A percentile compares a stretch with the other conserved stretches of the same genome.
phyloP scores from a whole-genome alignment of 2,797 vertebrate genomes.

The Microhierax caerulescens region DNA sequence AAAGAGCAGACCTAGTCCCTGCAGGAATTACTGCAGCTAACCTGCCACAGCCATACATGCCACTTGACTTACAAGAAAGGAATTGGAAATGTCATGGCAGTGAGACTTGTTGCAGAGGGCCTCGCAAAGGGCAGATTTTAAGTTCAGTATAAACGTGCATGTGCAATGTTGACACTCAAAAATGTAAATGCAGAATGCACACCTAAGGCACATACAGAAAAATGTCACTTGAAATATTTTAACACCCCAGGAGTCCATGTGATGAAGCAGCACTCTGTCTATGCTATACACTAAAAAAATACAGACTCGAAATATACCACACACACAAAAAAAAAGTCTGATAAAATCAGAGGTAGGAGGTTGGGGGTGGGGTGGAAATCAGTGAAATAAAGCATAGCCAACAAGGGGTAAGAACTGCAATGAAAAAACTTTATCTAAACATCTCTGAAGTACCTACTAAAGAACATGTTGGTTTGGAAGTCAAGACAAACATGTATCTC shows the following conservation, averaged over 20 bases:
- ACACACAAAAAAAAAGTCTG: not conserved
- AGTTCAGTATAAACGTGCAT: not conserved
- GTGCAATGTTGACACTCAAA: not conserved
- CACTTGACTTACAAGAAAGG: not conserved
- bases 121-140: not conserved
- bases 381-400: not conserved
- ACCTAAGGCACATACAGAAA: not conserved
- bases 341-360: not conserved
- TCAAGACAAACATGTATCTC: not conserved
- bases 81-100: not conserved
- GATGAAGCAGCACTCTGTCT: not conserved
- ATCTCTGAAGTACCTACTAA: not conserved
- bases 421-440: not conserved
- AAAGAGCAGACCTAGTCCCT: not conserved
- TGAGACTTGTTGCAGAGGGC: not conserved
- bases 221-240: not conserved
- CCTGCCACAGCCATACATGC: not conserved
- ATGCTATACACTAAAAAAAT: not conserved
- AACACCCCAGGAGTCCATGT: not conserved
- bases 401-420: accelerated
- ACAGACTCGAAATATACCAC: not conserved
- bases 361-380: too few relatives aligned
- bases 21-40: not conserved
- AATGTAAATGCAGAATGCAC: not conserved
- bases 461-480: not conserved